phyloP scores from a whole-genome alignment of 2,113 vertebrate genomes.

The Scomber colias region DNA sequence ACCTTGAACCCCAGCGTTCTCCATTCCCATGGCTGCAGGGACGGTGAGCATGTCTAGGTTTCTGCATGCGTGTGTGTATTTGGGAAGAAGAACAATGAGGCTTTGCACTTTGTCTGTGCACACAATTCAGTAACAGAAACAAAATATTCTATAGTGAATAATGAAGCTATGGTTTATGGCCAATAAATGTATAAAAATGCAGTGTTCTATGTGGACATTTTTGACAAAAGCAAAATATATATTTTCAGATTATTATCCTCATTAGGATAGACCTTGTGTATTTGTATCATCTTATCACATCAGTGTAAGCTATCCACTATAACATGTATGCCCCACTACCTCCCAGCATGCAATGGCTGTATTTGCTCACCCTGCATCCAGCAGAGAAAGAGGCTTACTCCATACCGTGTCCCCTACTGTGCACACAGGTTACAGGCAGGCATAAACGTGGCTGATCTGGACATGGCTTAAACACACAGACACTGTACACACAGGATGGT shows the following conservation, averaged over 20 bases:
- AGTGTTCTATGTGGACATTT: background rate
- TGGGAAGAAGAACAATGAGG: constrained; percentile 54
- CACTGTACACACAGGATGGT: constrained; percentile 57
- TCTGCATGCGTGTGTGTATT: constrained; percentile 50
- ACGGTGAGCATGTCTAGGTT: constrained; percentile 62
- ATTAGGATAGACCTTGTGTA: background rate
- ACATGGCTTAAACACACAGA: constrained; percentile 68
- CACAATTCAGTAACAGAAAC: constrained; percentile 2
- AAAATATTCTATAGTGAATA: constrained; percentile 10
- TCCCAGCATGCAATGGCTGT: constrained; percentile 20
- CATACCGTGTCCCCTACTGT: constrained; percentile 58
- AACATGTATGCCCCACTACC: background rate
- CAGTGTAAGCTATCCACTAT: constrained; percentile 3
- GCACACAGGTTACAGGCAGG: constrained; percentile 63
- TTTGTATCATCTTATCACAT: background rate
- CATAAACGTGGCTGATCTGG: constrained; percentile 52
- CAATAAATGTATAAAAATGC: background rate
- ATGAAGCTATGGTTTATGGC: background rate
- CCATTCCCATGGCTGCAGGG: constrained; percentile 79
- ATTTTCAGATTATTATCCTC: constrained; percentile 4
- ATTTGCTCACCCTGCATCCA: constrained; percentile 61
- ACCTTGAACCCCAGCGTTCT: constrained; percentile 82
- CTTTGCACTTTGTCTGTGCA: constrained; percentile 53
- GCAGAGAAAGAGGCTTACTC: constrained; percentile 53
- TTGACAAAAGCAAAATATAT: background rate